Base-by-base conservation (phyloP, 1,140 invertebrate species). In the Caenorhabditis briggsae region DNA sequence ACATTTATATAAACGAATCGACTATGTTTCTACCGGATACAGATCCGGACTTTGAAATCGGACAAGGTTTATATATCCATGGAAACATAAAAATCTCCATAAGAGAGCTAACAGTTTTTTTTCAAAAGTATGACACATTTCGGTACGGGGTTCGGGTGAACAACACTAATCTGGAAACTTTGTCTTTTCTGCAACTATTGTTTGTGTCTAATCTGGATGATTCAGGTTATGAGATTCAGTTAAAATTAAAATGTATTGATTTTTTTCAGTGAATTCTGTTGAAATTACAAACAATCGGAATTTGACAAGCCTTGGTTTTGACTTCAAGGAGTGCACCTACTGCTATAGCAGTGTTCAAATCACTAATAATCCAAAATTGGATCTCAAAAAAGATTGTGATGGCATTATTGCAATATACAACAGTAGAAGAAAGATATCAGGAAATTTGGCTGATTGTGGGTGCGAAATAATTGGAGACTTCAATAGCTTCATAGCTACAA, bases 261-360 rank as follows among this genome's bases (percentile, higher is more conserved):
- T 2, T 43, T 43, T 70, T 70, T 18, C 6, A 70, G 64, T 18
- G 23, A 70, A 70, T n/a, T 70, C 64, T 18, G 23, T 70, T 46
- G 46, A 78, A 78, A 78, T 78, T 1, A 50, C 20, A 2, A 78
- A 78, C n/a, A 78, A 78, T 50, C 46, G n/a, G 7, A 78, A 78
- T 12, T 9, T 78, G n/a, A 53, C 14, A 16, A 2, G 11, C 18
- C 2, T 70, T 43, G 64, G 64, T 18, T 43, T 70, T 16, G 64
- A 70, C n/a, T 70, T 70, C 43, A 41, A 70, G 5, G 14, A 70
- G 0, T 70, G 64, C 16, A 18, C 5, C 7, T 70, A 16, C 18
- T 70, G 64, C 23, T 14, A 43, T 46, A 0, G 18, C 0, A 43
- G 43, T 46, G 18, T 70, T 2, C 2, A 46, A 2, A 70, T 70